These are phyloP conservation scores for Ptychoptera contaminata DNA, from an alignment of 2,888 invertebrate genomes.

Conservation along the genomic window DNA sequence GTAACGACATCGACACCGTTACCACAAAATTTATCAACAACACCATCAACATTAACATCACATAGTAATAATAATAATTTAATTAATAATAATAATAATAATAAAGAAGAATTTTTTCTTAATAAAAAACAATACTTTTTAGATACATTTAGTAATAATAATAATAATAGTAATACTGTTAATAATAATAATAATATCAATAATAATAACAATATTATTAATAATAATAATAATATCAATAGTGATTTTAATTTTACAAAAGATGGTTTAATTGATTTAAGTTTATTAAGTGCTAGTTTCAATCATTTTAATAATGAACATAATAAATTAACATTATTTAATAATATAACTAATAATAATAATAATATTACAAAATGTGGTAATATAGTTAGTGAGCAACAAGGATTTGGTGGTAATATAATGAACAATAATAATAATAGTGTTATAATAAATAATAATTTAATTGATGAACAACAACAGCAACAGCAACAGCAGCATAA, in stretches of 20 bases:
- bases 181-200: conserved; percentile 1
- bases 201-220: background rate
- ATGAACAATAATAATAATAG: background rate
- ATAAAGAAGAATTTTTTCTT: background rate
- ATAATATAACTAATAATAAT: too few species aligned
- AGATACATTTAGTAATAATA: background rate
- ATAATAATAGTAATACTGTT: background rate
- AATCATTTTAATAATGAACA: too few species aligned
- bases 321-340: too few species aligned
- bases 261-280: too few species aligned
- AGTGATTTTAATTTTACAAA: too few species aligned
- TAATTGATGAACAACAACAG: conserved; percentile 7
- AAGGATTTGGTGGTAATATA: too few species aligned
- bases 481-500: conserved; percentile 4
- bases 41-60: background rate
- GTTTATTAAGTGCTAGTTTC: too few species aligned
- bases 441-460: conserved; percentile 7
- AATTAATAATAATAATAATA: background rate
- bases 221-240: background rate
- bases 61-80: background rate
- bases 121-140: background rate
- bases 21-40: background rate
- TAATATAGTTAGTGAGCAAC: background rate
- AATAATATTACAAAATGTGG: too few species aligned
- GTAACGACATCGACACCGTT: background rate